Evolutionary conservation across 2,113 vertebrate species (phyloP).

Genomic region (Amphiprion ocellaris): DNA sequence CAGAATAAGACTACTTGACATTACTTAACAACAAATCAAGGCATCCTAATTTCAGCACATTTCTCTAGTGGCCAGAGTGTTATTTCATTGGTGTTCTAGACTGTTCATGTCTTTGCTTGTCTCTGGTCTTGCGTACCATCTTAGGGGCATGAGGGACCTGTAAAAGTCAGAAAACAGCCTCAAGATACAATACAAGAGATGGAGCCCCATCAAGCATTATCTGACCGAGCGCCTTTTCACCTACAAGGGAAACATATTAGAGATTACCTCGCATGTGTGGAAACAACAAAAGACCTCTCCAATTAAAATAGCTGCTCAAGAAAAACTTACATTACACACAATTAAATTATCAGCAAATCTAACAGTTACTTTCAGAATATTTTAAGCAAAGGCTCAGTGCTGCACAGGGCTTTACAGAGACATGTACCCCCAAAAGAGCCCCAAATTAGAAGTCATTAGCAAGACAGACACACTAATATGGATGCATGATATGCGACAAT

Average conservation of each 20-base stretch:
- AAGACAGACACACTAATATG: not conserved
- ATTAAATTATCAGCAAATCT: not conserved
- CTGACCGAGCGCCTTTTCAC: constrained; percentile 91
- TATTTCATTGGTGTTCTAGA: not conserved
- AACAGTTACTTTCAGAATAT: not conserved
- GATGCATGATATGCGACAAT: constrained; percentile 1
- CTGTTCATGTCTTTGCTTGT: constrained; percentile 30
- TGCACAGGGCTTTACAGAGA: constrained; percentile 24
- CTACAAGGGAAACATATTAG: constrained; percentile 99
- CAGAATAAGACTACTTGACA: constrained; percentile 9
- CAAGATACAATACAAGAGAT: constrained; percentile 97
- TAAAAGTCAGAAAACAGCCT: constrained; percentile 98
- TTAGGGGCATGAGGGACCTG: constrained; percentile 93
- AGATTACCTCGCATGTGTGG: constrained; percentile 99
- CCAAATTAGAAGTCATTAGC: not conserved
- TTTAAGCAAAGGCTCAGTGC: constrained; percentile 10
- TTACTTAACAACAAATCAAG: constrained; percentile 23
- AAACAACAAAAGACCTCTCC: constrained; percentile 82
- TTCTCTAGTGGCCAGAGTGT: constrained; percentile 39
- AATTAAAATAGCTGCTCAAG: not conserved
- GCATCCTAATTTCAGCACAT: constrained; percentile 28
- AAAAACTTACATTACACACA: not conserved
- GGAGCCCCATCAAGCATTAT: constrained; percentile 96
- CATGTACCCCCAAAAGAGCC: not conserved
- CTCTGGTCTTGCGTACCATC: constrained; percentile 97